Evolutionary conservation across 2,888 invertebrate species (phyloP).

Genomic region (Anthophora plumipes): DNA sequence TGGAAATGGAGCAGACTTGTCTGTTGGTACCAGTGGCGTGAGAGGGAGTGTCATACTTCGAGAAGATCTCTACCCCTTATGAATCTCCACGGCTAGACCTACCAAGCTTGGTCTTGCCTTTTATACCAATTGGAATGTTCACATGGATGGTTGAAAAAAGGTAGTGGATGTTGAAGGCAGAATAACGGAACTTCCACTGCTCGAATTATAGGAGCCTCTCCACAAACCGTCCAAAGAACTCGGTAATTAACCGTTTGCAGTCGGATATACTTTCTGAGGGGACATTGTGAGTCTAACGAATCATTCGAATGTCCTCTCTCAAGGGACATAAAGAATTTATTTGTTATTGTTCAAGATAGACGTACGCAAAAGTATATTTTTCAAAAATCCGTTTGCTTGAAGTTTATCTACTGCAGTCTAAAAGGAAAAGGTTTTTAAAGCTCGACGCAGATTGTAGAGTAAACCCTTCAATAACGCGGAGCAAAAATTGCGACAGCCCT

Average conservation of each 20-base stretch:
- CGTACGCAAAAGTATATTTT: too few species aligned
- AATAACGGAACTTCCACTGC: constrained; percentile 43
- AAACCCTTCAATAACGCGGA: too few species aligned
- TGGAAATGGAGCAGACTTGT: constrained; percentile 62
- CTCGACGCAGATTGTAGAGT: too few species aligned
- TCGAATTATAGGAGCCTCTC: constrained; percentile 64
- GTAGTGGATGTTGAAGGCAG: constrained; percentile 28
- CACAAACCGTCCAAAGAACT: constrained; percentile 72
- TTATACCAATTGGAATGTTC: constrained; percentile 64
- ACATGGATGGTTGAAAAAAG: constrained; percentile 54
- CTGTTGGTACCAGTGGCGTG: constrained; percentile 14
- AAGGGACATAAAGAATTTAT: too few species aligned
- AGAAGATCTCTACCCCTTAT: constrained; percentile 21
- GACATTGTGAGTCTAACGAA: too few species aligned
- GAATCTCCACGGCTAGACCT: constrained; percentile 31
- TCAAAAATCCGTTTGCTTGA: too few species aligned
- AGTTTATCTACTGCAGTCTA: too few species aligned
- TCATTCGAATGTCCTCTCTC: too few species aligned
- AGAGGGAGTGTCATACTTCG: constrained; percentile 57
- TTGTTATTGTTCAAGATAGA: too few species aligned
- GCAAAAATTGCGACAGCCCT: too few species aligned
- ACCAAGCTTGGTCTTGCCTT: constrained; percentile 61
- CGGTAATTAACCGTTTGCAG: constrained; percentile 79
- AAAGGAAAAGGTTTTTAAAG: too few species aligned
- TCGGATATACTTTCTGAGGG: too few species aligned